A percentile compares a stretch with the other conserved stretches of the same genome.
Evolutionary conservation across 2,113 vertebrate species (phyloP).

Genomic region (Dolichotis patagonum): DNA sequence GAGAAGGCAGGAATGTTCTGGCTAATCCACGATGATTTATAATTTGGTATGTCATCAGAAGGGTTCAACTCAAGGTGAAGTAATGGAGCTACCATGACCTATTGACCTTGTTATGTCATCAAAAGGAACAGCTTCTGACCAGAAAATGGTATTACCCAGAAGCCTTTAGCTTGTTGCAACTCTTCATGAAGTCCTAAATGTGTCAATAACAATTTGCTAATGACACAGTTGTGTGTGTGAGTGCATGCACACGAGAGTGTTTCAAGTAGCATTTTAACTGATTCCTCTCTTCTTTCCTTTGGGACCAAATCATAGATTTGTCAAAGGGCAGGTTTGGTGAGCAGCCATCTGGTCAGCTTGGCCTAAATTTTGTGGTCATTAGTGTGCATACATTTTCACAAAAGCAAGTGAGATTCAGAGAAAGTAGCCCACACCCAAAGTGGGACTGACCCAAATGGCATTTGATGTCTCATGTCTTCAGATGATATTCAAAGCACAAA

Average conservation of each 20-base stretch:
- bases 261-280: not conserved
- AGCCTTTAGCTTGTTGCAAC: conserved; percentile 32
- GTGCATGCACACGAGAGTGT: not conserved
- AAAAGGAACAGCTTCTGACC: conserved; percentile 61
- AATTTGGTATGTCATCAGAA: conserved; percentile 58
- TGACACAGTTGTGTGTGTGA: not conserved
- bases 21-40: conserved; percentile 63
- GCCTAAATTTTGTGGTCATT: not conserved
- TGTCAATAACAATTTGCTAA: conserved; percentile 12
- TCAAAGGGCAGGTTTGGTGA: not conserved
- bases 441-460: not conserved
- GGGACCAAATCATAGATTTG: conserved; percentile 26
- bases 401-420: not conserved
- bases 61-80: conserved; percentile 74
- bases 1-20: not conserved
- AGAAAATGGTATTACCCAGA: conserved; percentile 61
- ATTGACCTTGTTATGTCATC: conserved; percentile 69
- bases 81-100: conserved; percentile 62
- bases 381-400: not conserved
- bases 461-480: not conserved
- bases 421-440: not conserved
- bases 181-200: conserved; percentile 39
- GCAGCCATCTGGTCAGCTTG: not conserved
- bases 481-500: conserved; percentile 56
- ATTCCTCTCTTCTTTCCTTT: not conserved